Evolutionary conservation across 2,888 invertebrate genomes (phyloP).

Genomic region (Glyphotaelius pellucidus): DNA sequence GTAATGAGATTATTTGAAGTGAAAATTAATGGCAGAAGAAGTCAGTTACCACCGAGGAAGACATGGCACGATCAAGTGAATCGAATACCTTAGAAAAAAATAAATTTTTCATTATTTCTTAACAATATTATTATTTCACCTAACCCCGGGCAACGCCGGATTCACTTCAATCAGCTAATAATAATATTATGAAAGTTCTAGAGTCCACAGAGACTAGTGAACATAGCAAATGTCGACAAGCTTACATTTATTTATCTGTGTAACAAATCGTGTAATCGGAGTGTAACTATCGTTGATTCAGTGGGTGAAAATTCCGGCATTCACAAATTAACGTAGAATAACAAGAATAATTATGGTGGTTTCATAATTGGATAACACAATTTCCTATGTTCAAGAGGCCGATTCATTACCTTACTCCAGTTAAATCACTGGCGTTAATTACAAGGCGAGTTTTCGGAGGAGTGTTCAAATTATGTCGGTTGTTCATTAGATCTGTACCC

Average conservation of each 20-base stretch:
- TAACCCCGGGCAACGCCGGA: too few relatives aligned
- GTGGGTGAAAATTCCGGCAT: background rate
- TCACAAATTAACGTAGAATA: background rate
- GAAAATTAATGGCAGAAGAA: too few relatives aligned
- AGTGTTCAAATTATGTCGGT: conserved; percentile 2
- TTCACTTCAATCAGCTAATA: too few relatives aligned
- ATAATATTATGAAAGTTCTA: background rate
- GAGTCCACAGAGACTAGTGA: background rate
- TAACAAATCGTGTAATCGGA: background rate
- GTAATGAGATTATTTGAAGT: too few relatives aligned
- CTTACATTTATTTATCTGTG: background rate
- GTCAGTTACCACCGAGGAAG: too few relatives aligned
- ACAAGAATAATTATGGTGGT: background rate
- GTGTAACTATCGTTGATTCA: background rate
- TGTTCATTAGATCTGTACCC: conserved; percentile 2
- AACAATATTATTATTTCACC: background rate
- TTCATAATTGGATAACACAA: conserved; percentile 2
- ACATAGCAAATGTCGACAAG: background rate
- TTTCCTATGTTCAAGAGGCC: conserved; percentile 2
- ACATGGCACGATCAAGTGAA: too few relatives aligned
- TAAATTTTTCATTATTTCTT: background rate
- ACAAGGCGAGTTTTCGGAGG: background rate
- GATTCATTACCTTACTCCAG: conserved; percentile 2
- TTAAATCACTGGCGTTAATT: conserved; percentile 2
- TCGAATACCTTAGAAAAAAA: too few relatives aligned